Evolutionary conservation across 2,888 invertebrate species (phyloP), one percentile per base, ranked within the genome.

Genomic region (Yponomeuta sedellus): DNA sequence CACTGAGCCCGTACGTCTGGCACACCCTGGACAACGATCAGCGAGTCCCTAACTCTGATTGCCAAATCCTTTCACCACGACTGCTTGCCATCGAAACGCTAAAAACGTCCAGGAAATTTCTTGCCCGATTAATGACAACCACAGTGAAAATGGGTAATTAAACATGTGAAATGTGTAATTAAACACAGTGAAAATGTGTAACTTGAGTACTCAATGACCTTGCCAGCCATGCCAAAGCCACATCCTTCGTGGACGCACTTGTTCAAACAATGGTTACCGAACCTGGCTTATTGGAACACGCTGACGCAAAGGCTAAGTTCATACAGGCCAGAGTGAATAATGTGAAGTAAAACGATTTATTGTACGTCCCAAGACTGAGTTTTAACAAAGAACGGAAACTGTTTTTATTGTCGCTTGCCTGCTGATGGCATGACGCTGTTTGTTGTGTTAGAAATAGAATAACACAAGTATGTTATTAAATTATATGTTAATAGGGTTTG

Each of bases 211-310:
- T 34, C 34, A 52, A 52, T 52, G 44, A 52, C 44, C 44, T 52
- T 52, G 44, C 44, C 44, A 52, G 44, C 12, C 44, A 52, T 52
- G 22, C 22, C 56, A 19, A 66, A 61, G 72, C 70, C 70, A 71
- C 75, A 81, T 81, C 83, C 84, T 86, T 84, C 82, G 77, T 66
- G 22, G 70, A 76, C 44, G 16, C 87, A 87, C 81, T 85, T 87
- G 86, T 74, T 72, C 77, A 85, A 87, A 87, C 75, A 86, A 64
- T 65, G 72, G 76, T 77, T 79, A 83, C 80, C 75, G 78, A 79
- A 81, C 78, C 71, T 71, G 76, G 77, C 77, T 75, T 73, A 77
- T 80, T 80, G 74, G 74, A 66, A 52, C 20, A 52, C 44, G 22
- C 64, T 39, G 39, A 61, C 34, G 65, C 40, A 64, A 19, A 64